Evolutionary conservation across 2,888 invertebrate genomes (phyloP).

Genomic region (Synanthedon andrenaeformis): DNA sequence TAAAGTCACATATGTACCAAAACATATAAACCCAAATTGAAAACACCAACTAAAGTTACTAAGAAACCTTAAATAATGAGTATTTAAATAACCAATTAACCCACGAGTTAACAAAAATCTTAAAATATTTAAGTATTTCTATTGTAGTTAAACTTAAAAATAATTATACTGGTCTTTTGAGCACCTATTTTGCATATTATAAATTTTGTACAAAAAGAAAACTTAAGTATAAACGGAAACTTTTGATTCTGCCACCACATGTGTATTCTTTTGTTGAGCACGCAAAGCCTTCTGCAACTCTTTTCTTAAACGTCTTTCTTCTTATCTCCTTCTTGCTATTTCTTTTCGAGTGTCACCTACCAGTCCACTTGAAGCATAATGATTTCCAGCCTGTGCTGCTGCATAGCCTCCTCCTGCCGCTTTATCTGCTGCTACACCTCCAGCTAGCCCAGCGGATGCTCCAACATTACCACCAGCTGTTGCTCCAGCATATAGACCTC

Average conservation of each 20-base stretch:
- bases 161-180: too few species aligned
- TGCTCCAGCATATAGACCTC: conserved; percentile 71
- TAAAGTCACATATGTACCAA: neutral
- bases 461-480: conserved; percentile 68
- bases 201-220: too few species aligned
- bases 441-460: conserved; percentile 64
- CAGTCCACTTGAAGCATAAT: conserved; percentile 36
- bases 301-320: conserved; percentile 31
- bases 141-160: too few species aligned
- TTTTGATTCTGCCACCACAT: neutral
- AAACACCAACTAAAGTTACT: too few species aligned
- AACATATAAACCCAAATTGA: too few species aligned
- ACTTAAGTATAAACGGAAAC: neutral
- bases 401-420: conserved; percentile 51
- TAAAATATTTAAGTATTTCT: too few species aligned
- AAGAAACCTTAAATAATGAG: too few species aligned
- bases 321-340: conserved; percentile 27
- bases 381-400: conserved; percentile 44
- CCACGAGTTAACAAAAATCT: too few species aligned
- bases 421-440: conserved; percentile 43
- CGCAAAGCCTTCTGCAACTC: conserved; percentile 8
- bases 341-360: conserved; percentile 24
- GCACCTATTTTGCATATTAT: too few species aligned
- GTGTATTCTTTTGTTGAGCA: conserved; percentile 4
- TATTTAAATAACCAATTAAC: too few species aligned